Conservation (phyloP, 2,113 vertebrate genomes). For the Collichthys lucidus region DNA sequence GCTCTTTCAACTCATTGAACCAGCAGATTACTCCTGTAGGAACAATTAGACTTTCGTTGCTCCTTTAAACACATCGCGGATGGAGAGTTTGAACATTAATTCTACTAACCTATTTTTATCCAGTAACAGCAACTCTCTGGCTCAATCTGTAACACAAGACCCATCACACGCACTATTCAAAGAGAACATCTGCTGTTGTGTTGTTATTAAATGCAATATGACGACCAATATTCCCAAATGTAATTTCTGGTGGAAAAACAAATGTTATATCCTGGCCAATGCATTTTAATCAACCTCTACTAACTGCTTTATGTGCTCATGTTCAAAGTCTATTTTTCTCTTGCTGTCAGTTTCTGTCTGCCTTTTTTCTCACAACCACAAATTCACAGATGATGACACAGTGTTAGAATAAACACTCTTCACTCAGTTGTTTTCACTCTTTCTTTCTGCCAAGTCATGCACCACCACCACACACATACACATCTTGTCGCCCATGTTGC, state of each 20-base stretch:
- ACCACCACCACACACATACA: neutral
- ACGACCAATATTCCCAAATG: neutral
- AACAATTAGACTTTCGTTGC: neutral
- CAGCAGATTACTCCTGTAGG: neutral
- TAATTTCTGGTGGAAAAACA: neutral
- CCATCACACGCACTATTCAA: neutral
- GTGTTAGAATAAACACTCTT: conserved; percentile 58
- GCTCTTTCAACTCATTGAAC: neutral
- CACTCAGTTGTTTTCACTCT: conserved; percentile 50
- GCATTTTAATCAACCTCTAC: neutral
- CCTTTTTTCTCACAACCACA: conserved; percentile 33
- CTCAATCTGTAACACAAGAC: neutral
- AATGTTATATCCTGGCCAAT: neutral
- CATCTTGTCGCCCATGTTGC: conserved; percentile 38
- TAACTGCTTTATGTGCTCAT: neutral
- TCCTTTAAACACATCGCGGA: neutral
- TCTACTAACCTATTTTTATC: neutral
- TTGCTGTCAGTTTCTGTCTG: conserved; percentile 35
- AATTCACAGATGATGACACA: conserved; percentile 65
- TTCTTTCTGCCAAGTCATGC: conserved; percentile 13
- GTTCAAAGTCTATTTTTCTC: conserved; percentile 4
- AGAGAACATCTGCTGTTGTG: conserved; percentile 4
- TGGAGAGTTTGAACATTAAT: neutral
- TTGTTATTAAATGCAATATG: neutral
- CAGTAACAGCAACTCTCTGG: neutral